phyloP scores from a whole-genome alignment of 2,888 invertebrate genomes.

The Merodon equestris region DNA sequence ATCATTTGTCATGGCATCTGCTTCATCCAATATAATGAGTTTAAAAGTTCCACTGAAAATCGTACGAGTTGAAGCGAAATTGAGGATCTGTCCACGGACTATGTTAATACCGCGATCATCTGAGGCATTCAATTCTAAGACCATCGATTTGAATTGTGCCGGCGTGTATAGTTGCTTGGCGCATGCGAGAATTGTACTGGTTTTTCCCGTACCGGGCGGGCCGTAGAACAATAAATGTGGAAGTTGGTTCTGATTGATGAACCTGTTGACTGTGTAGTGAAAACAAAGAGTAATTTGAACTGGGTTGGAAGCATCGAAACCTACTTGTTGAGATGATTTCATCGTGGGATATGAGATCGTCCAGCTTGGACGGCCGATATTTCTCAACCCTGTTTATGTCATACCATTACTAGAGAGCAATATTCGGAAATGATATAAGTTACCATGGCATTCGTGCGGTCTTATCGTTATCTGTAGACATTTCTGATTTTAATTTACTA shows the following conservation, averaged over 20 bases:
- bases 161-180: slow-evolving; percentile 94
- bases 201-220: slow-evolving; percentile 99
- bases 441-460: slow-evolving; percentile 74
- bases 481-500: not conserved
- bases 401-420: not conserved
- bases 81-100: slow-evolving; percentile 94
- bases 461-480: slow-evolving; percentile 63
- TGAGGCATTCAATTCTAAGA: slow-evolving; percentile 96
- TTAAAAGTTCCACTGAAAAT: slow-evolving; percentile 97
- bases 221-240: slow-evolving; percentile 99
- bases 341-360: slow-evolving; percentile 97
- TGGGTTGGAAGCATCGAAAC: slow-evolving; percentile 72
- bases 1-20: slow-evolving; percentile 99
- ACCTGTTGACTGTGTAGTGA: slow-evolving; percentile 85
- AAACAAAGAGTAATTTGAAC: slow-evolving; percentile 27
- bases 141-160: slow-evolving; percentile 96
- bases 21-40: slow-evolving; percentile 97
- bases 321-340: slow-evolving; percentile 98
- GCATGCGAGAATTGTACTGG: slow-evolving; percentile 97
- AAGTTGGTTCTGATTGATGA: slow-evolving; percentile 93
- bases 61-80: slow-evolving; percentile 97
- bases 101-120: slow-evolving; percentile 98
- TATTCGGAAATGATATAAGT: slow-evolving; percentile 17
- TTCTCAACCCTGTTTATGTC: slow-evolving; percentile 94
- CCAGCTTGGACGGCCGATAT: slow-evolving; percentile 94